A percentile compares a stretch with the other conserved stretches of the same genome.
These are phyloP conservation scores for Enoplosus armatus DNA, from an alignment of 2,797 vertebrate species.

Conservation along the genomic window DNA sequence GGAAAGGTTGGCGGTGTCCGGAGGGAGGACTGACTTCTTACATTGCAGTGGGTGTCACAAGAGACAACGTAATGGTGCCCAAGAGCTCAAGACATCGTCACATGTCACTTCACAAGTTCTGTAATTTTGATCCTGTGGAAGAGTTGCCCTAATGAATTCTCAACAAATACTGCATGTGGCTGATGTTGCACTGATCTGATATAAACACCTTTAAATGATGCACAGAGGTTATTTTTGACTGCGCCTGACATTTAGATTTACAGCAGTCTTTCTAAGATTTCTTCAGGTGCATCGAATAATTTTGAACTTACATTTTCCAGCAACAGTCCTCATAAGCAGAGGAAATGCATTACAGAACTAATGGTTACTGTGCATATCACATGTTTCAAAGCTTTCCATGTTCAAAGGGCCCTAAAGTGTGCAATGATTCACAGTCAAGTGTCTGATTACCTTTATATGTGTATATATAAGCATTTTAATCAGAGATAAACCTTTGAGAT, in stretches of 20 bases:
- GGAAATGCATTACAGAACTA: background rate
- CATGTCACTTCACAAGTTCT: constrained; percentile 4
- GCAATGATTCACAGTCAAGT: constrained; percentile 20
- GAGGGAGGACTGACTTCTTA: background rate
- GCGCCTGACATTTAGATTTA: background rate
- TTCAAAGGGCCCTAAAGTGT: constrained; percentile 16
- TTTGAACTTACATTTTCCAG: background rate
- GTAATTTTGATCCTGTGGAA: background rate
- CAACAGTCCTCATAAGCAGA: background rate
- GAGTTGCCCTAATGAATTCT: background rate
- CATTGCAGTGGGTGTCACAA: constrained; percentile 16
- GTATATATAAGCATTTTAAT: background rate
- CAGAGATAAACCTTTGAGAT: background rate
- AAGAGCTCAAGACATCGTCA: constrained; percentile 14
- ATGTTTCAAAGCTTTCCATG: background rate
- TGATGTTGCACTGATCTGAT: background rate
- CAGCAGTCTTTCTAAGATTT: background rate
- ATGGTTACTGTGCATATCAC: background rate
- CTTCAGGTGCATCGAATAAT: background rate
- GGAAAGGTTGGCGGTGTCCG: background rate
- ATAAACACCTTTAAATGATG: no score
- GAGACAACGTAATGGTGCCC: background rate
- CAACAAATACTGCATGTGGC: background rate
- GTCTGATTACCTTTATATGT: background rate
- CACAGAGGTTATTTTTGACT: background rate